Evolutionary conservation across 2,797 vertebrate species (phyloP).

Genomic region (Takifugu ocellatus): DNA sequence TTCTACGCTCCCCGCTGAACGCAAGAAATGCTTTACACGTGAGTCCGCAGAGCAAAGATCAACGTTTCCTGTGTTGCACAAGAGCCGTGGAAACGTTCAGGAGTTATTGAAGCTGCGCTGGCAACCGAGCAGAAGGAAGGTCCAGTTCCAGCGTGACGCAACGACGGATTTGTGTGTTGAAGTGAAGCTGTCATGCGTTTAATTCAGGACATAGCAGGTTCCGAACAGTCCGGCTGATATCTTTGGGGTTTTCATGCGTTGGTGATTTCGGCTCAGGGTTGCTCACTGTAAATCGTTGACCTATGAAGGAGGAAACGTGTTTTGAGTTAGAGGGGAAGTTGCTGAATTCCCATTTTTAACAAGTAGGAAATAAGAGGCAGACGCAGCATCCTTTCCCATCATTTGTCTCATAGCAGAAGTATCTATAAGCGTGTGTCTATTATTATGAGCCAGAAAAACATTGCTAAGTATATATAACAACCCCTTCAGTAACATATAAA

Average conservation of each 20-base stretch:
- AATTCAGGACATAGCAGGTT: constrained; percentile 11
- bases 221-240: constrained; percentile 11
- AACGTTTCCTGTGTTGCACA: constrained; percentile 62
- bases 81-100: constrained; percentile 57
- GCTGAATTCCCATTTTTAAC: background rate
- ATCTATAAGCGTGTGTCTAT: background rate
- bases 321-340: constrained; percentile 1
- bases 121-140: constrained; percentile 29
- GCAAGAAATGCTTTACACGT: constrained; percentile 62
- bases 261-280: background rate
- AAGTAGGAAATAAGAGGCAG: constrained; percentile 11
- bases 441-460: background rate
- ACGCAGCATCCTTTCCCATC: constrained; percentile 3
- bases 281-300: background rate
- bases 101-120: constrained; percentile 66
- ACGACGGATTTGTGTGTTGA: constrained; percentile 41
- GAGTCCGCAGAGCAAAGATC: constrained; percentile 51
- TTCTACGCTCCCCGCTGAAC: constrained; percentile 63
- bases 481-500: too few relatives aligned
- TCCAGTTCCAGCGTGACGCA: constrained; percentile 47
- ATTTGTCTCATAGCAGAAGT: background rate
- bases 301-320: background rate
- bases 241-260: constrained; percentile 4
- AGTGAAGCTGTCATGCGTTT: constrained; percentile 39
- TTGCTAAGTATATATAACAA: background rate